Conservation (phyloP, 2,888 invertebrate genomes). For the Drosophila multiciliata region DNA sequence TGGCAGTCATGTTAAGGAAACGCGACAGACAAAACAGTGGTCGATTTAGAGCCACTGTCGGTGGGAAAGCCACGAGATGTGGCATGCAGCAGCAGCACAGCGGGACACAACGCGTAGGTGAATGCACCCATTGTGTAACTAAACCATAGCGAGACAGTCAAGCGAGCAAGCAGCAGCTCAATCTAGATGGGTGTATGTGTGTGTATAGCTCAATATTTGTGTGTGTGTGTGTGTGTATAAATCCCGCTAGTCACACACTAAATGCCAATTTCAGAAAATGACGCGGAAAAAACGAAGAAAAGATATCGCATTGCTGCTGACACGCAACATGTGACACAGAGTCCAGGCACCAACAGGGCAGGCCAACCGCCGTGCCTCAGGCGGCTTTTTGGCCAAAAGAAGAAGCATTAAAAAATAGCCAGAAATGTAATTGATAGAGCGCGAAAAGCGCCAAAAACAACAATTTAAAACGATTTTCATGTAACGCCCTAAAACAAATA, state of each 20-base stretch:
- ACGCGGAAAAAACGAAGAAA: conserved; percentile 66
- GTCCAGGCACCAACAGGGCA: conserved; percentile 23
- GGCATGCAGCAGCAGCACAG: conserved; percentile 42
- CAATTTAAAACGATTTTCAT: conserved; percentile 80
- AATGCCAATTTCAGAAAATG: conserved; percentile 80
- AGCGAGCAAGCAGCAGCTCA: conserved; percentile 41
- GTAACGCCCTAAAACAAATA: conserved; percentile 53
- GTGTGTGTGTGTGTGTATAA: conserved; percentile 60
- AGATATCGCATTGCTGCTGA: conserved; percentile 50
- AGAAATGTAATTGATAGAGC: conserved; percentile 72
- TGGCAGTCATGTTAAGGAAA: conserved; percentile 67
- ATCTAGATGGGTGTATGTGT: conserved; percentile 47
- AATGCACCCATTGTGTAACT: conserved; percentile 84
- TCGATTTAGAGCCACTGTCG: conserved; percentile 40
- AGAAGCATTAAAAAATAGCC: neutral
- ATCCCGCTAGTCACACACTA: conserved; percentile 78
- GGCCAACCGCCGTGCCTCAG: conserved; percentile 34
- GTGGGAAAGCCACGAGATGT: conserved; percentile 50
- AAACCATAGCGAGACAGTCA: conserved; percentile 72
- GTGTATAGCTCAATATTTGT: conserved; percentile 1
- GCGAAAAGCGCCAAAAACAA: conserved; percentile 60
- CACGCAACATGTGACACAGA: conserved; percentile 65
- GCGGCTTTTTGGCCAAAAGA: conserved; percentile 39
- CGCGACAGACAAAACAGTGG: conserved; percentile 54
- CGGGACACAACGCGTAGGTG: conserved; percentile 79